Percentiles rank a stretch among this genome's conserved stretches.
These are phyloP conservation scores for Diachasma alloeum DNA, from an alignment of 1,140 invertebrate species.

Conservation along the genomic window DNA sequence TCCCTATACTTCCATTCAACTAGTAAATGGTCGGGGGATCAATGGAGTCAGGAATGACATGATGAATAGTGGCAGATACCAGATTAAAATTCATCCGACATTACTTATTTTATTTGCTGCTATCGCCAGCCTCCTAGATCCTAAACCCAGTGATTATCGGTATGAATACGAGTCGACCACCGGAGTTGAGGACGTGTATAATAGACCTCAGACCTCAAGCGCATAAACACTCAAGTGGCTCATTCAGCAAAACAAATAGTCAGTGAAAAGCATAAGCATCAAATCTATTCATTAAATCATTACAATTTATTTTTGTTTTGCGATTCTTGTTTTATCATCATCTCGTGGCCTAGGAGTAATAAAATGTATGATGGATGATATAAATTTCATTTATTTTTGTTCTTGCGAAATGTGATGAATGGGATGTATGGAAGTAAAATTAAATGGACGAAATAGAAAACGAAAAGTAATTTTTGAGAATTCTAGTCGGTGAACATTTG, in stretches of 20 bases:
- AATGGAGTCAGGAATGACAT: not conserved
- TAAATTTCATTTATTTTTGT: too few relatives aligned
- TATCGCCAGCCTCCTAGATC: not conserved
- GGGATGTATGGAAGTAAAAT: too few relatives aligned
- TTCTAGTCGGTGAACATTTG: too few relatives aligned
- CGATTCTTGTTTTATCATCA: not conserved
- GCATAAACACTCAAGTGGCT: not conserved
- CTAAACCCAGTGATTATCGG: not conserved
- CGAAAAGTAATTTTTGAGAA: too few relatives aligned
- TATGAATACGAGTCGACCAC: slow-evolving; percentile 4
- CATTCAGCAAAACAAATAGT: not conserved
- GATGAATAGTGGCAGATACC: not conserved
- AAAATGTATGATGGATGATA: too few relatives aligned
- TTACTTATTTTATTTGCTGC: not conserved
- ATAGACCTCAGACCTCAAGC: not conserved
- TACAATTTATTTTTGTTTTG: not conserved
- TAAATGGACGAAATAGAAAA: too few relatives aligned
- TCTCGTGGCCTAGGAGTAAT: not conserved
- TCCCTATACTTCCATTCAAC: not conserved
- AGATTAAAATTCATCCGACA: not conserved
- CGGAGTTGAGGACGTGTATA: not conserved
- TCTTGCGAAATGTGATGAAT: too few relatives aligned
- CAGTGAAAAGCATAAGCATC: not conserved
- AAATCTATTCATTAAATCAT: slow-evolving; percentile 3
- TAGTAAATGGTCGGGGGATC: not conserved